A percentile compares a stretch with the other conserved stretches of the same genome.
phyloP scores from a whole-genome alignment of 2,797 vertebrate species.

The Acrocephalus scirpaceus region DNA sequence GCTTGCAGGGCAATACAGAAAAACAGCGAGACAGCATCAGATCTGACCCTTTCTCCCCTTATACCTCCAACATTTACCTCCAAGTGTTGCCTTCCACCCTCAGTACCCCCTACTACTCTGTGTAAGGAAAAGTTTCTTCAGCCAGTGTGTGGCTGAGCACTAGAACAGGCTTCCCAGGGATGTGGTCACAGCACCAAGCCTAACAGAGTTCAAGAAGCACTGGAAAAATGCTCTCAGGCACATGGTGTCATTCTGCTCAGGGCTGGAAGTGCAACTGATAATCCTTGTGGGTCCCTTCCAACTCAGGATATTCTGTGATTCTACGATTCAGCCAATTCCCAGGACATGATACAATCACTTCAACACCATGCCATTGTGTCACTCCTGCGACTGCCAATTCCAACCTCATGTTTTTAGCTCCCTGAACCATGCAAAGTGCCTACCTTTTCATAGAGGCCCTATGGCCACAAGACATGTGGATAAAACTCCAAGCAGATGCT shows the following conservation, averaged over 20 bases:
- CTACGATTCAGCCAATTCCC: neutral
- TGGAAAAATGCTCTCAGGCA: neutral
- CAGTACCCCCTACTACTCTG: rapidly evolving
- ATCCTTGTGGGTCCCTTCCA: neutral
- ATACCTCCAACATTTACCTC: neutral
- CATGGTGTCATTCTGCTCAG: neutral
- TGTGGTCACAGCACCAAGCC: rapidly evolving
- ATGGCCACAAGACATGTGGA: neutral
- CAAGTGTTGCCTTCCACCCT: neutral
- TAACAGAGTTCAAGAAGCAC: rapidly evolving
- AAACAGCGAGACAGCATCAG: neutral
- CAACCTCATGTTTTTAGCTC: neutral
- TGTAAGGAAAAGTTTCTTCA: neutral
- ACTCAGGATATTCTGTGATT: neutral
- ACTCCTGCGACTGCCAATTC: neutral
- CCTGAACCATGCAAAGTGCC: neutral
- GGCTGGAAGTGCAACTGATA: neutral
- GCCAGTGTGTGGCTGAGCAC: rapidly evolving
- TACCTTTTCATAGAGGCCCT: neutral
- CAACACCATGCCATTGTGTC: neutral
- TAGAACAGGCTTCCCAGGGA: neutral
- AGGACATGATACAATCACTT: neutral
- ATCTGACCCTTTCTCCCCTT: neutral
- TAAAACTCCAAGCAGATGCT: neutral
- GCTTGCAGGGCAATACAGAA: neutral